A percentile compares a stretch with the other conserved stretches of the same genome.
Evolutionary conservation across 2,113 vertebrate genomes (phyloP).

Genomic region (Ondatra zibethicus): DNA sequence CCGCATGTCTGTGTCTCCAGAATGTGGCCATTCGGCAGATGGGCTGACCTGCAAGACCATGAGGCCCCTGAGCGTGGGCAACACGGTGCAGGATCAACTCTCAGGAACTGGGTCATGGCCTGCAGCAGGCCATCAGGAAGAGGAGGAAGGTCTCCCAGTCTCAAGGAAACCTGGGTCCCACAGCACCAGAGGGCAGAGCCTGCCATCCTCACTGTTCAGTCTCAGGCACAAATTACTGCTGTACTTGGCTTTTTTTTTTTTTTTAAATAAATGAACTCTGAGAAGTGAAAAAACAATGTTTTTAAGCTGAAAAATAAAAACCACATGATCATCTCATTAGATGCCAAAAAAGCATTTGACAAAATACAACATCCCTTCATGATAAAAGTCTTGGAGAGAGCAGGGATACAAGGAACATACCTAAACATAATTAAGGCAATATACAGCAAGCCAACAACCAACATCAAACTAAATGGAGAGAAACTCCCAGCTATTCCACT

Average conservation of each 20-base stretch:
- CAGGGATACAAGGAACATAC: too few relatives aligned
- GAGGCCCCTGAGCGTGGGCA: background rate
- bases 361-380: too few relatives aligned
- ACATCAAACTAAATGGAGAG: too few relatives aligned
- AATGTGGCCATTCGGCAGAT: background rate
- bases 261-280: conserved; percentile 80
- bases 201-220: background rate
- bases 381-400: too few relatives aligned
- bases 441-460: too few relatives aligned
- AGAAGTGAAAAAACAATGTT: too few relatives aligned
- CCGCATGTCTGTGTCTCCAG: background rate
- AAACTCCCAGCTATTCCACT: too few relatives aligned
- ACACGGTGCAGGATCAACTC: background rate
- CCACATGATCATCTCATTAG: too few relatives aligned
- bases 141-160: background rate
- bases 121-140: conserved; percentile 10
- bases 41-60: background rate
- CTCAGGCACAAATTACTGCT: background rate
- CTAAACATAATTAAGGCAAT: too few relatives aligned
- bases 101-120: background rate
- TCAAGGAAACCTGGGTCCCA: background rate
- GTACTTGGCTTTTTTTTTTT: background rate
- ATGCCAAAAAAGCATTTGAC: too few relatives aligned
- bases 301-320: too few relatives aligned
- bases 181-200: background rate